A percentile compares a stretch with the other conserved stretches of the same genome.
Conservation (phyloP, 2,797 vertebrate species). For the Morus bassanus region DNA sequence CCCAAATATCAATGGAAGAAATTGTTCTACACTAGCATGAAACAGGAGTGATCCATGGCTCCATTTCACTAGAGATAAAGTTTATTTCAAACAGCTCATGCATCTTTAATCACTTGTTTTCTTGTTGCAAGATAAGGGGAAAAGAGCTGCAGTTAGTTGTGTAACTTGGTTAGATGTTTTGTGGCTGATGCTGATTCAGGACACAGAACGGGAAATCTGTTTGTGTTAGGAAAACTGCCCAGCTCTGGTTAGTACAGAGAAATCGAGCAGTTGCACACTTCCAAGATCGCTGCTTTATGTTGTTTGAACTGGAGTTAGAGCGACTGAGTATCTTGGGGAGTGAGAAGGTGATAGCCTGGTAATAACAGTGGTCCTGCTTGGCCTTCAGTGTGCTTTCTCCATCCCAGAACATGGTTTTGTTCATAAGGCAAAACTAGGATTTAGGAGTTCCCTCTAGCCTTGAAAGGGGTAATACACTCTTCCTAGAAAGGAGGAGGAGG, state of each 20-base stretch:
- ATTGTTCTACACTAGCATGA: fast-evolving
- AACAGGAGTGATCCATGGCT: background rate
- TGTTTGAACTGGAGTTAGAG: background rate
- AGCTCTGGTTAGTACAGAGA: background rate
- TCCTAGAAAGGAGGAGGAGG: background rate
- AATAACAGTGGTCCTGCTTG: background rate
- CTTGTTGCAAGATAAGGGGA: background rate
- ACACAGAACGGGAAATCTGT: background rate
- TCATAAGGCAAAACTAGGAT: background rate
- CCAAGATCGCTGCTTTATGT: background rate
- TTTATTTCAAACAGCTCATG: background rate
- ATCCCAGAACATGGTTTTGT: background rate
- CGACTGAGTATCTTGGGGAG: fast-evolving
- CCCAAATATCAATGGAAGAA: background rate
- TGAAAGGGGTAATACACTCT: background rate
- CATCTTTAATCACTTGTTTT: background rate
- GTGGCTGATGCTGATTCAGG: background rate
- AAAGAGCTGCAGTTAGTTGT: background rate
- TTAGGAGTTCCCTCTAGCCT: background rate
- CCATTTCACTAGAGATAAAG: background rate
- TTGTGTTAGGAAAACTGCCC: background rate
- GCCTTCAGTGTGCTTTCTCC: background rate
- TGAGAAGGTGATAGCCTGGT: background rate
- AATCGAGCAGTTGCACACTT: fast-evolving
- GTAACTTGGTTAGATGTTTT: background rate